Percentiles rank a stretch among this genome's conserved stretches.
These are phyloP conservation scores for Eublepharis macularius DNA, from an alignment of 2,113 vertebrate species.

Conservation along the genomic window DNA sequence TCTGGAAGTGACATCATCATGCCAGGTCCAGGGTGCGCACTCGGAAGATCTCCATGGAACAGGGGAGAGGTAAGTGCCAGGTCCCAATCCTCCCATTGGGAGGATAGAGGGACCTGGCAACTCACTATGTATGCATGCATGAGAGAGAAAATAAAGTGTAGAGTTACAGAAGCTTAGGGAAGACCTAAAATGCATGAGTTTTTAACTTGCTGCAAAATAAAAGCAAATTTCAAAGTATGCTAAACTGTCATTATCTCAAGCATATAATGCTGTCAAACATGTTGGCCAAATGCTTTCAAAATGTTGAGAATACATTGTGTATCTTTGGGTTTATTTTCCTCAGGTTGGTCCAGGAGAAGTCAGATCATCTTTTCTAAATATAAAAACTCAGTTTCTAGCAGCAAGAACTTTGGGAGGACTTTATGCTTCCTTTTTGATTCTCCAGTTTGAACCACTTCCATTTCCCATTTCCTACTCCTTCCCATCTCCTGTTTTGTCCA, in stretches of 20 bases:
- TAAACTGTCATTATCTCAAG: neutral
- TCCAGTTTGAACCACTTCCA: neutral
- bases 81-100: too few relatives aligned
- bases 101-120: too few relatives aligned
- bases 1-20: too few relatives aligned
- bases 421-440: neutral
- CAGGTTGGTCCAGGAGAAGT: neutral
- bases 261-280: neutral
- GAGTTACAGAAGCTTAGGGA: neutral
- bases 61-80: too few relatives aligned
- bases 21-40: too few relatives aligned
- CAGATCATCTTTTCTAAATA: neutral
- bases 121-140: too few relatives aligned
- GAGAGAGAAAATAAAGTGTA: neutral
- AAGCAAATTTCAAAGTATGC: neutral
- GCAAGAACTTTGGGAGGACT: neutral
- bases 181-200: neutral
- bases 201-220: neutral
- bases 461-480: rapidly evolving
- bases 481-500: neutral
- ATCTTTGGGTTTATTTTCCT: neutral
- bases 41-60: too few relatives aligned
- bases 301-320: neutral
- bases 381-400: neutral
- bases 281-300: neutral